phyloP scores from a whole-genome alignment of 2,797 vertebrate genomes.

The Diplodus puntazzo region DNA sequence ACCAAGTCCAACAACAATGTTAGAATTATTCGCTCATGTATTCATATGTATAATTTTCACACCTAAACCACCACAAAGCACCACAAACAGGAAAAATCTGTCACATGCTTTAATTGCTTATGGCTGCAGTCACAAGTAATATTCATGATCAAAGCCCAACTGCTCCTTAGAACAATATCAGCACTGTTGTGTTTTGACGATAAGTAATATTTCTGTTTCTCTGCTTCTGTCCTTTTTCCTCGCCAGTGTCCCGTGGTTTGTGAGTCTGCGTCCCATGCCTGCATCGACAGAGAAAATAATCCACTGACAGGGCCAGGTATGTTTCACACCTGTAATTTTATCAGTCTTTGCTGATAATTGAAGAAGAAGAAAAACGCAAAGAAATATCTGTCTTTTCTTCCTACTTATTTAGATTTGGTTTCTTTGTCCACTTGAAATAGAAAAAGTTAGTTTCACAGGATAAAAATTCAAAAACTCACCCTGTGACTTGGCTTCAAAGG shows the following conservation, averaged over 20 bases:
- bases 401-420: background rate
- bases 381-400: background rate
- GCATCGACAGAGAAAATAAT: conserved; percentile 87
- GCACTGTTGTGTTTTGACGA: background rate
- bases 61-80: background rate
- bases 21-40: conserved; percentile 5
- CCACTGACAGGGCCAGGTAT: conserved; percentile 92
- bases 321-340: conserved; percentile 50
- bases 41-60: conserved; percentile 3
- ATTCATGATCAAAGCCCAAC: background rate
- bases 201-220: conserved; percentile 18
- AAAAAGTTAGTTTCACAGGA: background rate
- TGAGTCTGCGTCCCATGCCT: conserved; percentile 86
- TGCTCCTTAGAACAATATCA: conserved; percentile 8
- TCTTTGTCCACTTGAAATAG: background rate
- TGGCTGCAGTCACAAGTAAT: background rate
- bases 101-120: background rate
- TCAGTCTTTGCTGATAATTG: conserved; percentile 22
- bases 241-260: conserved; percentile 91
- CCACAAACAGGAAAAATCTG: conserved; percentile 1
- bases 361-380: background rate
- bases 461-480: background rate
- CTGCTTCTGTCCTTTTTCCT: conserved; percentile 35
- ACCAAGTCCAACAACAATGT: background rate
- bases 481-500: conserved; percentile 4